Evolutionary conservation across 1,140 invertebrate genomes (phyloP).

Genomic region (Eubasilissa regina): DNA sequence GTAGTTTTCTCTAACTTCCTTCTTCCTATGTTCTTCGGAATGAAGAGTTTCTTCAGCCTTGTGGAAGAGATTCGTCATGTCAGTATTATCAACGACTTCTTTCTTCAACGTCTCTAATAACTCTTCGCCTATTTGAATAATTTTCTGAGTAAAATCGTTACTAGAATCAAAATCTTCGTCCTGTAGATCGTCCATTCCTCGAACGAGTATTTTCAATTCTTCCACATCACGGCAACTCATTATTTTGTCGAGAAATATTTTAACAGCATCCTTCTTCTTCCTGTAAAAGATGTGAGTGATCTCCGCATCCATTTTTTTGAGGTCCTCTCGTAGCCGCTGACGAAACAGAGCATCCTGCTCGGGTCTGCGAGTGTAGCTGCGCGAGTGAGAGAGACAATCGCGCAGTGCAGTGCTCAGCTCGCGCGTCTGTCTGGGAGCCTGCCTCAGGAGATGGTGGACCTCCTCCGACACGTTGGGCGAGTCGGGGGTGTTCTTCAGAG

Average conservation of each 20-base stretch:
- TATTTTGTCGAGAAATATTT: neutral
- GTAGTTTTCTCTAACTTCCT: neutral
- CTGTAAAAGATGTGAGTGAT: neutral
- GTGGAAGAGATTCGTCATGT: neutral
- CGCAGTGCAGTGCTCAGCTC: too few species aligned
- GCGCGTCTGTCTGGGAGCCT: too few species aligned
- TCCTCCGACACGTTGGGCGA: neutral
- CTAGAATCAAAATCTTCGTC: neutral
- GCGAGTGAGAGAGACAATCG: too few species aligned
- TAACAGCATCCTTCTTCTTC: neutral
- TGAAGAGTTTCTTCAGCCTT: slow-evolving; percentile 4
- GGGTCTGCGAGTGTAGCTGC: too few species aligned
- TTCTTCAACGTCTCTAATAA: neutral
- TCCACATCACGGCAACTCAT: neutral
- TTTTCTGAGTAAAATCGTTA: neutral
- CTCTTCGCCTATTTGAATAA: neutral
- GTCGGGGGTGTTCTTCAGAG: neutral
- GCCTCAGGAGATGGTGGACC: too few species aligned
- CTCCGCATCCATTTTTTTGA: neutral
- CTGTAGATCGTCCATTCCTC: neutral
- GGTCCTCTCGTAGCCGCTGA: neutral
- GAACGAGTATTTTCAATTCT: neutral
- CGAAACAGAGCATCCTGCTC: neutral
- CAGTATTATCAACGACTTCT: neutral
- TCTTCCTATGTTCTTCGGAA: neutral